phyloP scores from a whole-genome alignment of 53 echinoderm and acorn worm genomes.

The Zoroaster sp. region DNA sequence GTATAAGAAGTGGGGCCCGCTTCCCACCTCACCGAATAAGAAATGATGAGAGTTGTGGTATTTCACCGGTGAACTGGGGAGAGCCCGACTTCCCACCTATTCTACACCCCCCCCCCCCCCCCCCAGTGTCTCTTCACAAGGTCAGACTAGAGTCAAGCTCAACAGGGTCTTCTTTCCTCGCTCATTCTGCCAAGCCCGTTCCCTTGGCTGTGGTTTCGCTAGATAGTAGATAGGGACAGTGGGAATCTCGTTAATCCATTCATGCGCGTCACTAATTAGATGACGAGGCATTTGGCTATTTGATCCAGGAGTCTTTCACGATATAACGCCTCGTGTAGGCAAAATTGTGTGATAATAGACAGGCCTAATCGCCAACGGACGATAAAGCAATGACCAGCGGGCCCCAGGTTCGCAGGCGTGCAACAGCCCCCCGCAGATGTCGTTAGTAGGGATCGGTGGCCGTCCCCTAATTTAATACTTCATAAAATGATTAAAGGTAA shows the following conservation, averaged over 20 bases:
- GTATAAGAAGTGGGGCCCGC: no score
- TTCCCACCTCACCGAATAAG: no score
- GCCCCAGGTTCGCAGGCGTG: background rate
- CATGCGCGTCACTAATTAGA: conserved; percentile 90
- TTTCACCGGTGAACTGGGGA: no score
- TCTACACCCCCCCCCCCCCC: no score
- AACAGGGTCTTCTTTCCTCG: conserved; percentile 72
- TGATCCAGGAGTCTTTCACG: background rate
- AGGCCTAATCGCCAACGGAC: no score
- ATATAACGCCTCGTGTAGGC: background rate
- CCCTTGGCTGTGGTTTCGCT: conserved; percentile 87
- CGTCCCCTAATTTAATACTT: background rate
- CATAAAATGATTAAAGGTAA: conserved; percentile 32
- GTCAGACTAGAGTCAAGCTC: conserved; percentile 67
- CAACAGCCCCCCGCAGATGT: background rate
- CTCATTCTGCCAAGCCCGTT: conserved; percentile 79
- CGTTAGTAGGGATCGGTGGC: background rate
- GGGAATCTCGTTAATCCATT: conserved; percentile 97
- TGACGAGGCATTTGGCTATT: conserved; percentile 51
- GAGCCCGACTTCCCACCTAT: no score
- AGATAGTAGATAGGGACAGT: conserved; percentile 96
- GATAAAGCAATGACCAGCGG: no score
- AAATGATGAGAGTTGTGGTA: no score
- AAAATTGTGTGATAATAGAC: no score
- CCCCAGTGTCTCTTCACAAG: conserved; percentile 60